Evolutionary conservation across 2,888 invertebrate genomes (phyloP), one percentile per base, ranked within the genome.

Genomic region (Diachrysia chrysitis): DNA sequence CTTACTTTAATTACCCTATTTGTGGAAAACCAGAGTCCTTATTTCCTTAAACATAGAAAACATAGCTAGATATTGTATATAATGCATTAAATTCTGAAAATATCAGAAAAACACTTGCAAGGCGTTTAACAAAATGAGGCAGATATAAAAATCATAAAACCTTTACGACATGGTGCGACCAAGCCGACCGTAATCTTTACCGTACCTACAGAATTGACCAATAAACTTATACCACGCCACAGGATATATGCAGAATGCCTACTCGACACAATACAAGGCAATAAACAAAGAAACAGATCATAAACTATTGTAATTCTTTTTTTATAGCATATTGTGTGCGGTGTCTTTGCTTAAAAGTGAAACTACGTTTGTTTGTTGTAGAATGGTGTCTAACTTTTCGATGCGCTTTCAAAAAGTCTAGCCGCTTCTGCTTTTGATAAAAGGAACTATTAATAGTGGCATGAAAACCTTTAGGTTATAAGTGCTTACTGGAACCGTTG

Each of bases 171-270:
- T 65, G 21, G 48, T 67, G 53, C 64, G 29, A 51, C 62, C 62
- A 67, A 69, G 59, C 64, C 65, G 56, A 58, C 62, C 59, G 64
- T 67, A 74, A 75, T 69, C 66, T 76, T 69, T 75, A 72, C 63
- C 66, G 58, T 56, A 17, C 56, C 65, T 63, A 58, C 69, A 48
- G 73, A 78, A 78, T 70, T 64, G 71, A 51, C 57, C 55, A 55
- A 73, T 76, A 78, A 83, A 78, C 46, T 63, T 25, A 54, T 32
- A 54, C n/a, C 17, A 19, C 19, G 17, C 1, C 21, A 53, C 37
- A 51, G 25, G 10, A 53, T 3, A 6, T 9, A 0, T 0, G 2
- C 37, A 64, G 68, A 78, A 62, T 56, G 56, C 2, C 55, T 16
- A 74, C 42, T 58, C 29, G 16, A 10, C 21, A 32, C 35, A 42